Evolutionary conservation across 2,888 invertebrate genomes (phyloP).

Genomic region (Limulus polyphemus): DNA sequence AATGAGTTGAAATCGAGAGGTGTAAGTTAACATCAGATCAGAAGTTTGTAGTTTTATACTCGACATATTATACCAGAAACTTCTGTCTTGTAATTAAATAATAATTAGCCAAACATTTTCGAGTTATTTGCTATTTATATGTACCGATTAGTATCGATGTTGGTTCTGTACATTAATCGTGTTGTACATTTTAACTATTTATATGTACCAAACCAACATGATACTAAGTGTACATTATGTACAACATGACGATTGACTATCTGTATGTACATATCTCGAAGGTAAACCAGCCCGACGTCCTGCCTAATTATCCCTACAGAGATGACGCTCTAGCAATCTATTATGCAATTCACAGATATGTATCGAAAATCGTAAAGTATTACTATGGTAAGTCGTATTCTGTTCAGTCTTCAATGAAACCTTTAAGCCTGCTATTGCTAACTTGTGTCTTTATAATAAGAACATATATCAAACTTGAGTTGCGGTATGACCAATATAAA

Average conservation of each 20-base stretch:
- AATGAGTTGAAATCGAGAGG: constrained; percentile 36
- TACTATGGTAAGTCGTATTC: constrained; percentile 36
- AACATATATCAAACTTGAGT: no score
- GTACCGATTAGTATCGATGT: no score
- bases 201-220: no score
- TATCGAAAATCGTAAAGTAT: constrained; percentile 35
- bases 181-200: no score
- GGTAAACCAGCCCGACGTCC: constrained; percentile 25
- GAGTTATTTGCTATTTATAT: not conserved
- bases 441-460: no score
- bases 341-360: constrained; percentile 38
- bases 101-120: not conserved
- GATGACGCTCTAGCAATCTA: constrained; percentile 39
- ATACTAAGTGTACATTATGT: no score
- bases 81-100: constrained; percentile 24
- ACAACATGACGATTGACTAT: no score
- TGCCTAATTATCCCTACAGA: constrained; percentile 40
- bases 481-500: no score
- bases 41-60: no score
- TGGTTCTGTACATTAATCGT: no score
- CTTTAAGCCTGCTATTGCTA: no score
- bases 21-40: constrained; percentile 35
- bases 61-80: no score
- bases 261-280: not conserved
- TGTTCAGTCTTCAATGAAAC: not conserved